These are phyloP conservation scores for Amphimedon queenslandica DNA, from an alignment of 37 sponge, comb jelly and placozoan genomes.

Conservation along the genomic window DNA sequence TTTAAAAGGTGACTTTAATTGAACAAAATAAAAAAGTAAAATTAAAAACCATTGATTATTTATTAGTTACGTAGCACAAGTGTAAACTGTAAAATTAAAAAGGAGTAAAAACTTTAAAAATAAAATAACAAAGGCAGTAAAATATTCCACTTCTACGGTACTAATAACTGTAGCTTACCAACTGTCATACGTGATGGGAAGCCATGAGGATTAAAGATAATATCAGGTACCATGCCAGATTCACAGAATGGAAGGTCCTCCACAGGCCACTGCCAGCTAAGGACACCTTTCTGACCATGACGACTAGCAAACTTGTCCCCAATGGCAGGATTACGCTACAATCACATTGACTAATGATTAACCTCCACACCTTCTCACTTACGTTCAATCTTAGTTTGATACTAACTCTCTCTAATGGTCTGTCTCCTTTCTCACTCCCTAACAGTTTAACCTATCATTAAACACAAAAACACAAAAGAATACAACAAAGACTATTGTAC, in stretches of 20 bases:
- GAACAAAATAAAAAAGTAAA: neutral
- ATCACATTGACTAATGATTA: no score
- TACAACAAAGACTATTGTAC: neutral
- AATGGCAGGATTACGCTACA: conserved; percentile 85
- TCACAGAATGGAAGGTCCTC: conserved; percentile 98
- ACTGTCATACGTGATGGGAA: conserved; percentile 99
- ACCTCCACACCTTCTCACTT: conserved; percentile 2
- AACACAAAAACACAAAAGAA: neutral
- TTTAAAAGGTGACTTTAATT: no score
- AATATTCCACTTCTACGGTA: neutral
- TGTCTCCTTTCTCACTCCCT: conserved; percentile 68
- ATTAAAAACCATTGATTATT: neutral
- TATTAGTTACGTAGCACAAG: neutral
- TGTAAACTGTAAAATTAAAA: no score
- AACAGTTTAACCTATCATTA: conserved; percentile 57
- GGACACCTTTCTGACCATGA: conserved; percentile 98
- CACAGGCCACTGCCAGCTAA: conserved; percentile 89
- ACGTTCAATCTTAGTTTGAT: conserved; percentile 76
- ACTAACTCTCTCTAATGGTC: conserved; percentile 59
- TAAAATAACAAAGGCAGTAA: no score
- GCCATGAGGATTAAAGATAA: conserved; percentile 98
- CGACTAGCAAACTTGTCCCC: conserved; percentile 99
- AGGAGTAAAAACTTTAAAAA: no score
- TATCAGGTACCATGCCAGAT: conserved; percentile 96
- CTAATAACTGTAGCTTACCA: conserved; percentile 25